Evolutionary conservation across 2,113 vertebrate genomes (phyloP).

Genomic region (Tapirus terrestris): DNA sequence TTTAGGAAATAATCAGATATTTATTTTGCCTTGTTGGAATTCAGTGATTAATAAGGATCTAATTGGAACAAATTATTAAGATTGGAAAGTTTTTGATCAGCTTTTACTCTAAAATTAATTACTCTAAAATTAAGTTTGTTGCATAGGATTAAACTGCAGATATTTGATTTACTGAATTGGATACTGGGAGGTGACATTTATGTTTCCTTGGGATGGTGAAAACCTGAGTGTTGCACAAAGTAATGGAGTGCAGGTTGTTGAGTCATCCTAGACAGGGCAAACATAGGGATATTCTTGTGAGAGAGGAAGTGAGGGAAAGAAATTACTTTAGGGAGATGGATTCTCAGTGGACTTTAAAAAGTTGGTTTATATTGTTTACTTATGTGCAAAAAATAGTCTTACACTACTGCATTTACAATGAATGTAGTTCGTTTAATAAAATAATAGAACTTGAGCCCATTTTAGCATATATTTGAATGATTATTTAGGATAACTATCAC

Average conservation of each 20-base stretch:
- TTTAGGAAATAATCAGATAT: conserved; percentile 14
- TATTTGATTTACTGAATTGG: not conserved
- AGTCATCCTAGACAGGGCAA: not conserved
- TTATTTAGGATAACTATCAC: not conserved
- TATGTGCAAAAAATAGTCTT: not conserved
- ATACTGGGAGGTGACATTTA: not conserved
- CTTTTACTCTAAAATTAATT: conserved; percentile 28
- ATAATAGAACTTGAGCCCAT: not conserved
- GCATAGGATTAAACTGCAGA: not conserved
- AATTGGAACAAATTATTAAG: not conserved
- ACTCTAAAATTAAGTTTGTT: conserved; percentile 18
- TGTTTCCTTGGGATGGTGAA: not conserved
- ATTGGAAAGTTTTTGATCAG: not conserved
- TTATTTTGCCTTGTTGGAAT: conserved; percentile 25
- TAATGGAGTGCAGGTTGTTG: not conserved
- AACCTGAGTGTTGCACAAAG: not conserved
- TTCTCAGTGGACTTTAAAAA: conserved; percentile 19
- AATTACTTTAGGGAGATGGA: not conserved
- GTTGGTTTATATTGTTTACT: not conserved
- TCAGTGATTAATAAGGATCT: not conserved
- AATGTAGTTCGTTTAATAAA: conserved; percentile 12
- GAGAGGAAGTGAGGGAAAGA: not conserved
- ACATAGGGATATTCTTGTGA: not conserved
- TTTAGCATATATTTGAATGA: conserved; percentile 11
- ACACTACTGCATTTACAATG: not conserved